Base-by-base conservation (phyloP, 2,113 vertebrate species). In the Scortum barcoo region DNA sequence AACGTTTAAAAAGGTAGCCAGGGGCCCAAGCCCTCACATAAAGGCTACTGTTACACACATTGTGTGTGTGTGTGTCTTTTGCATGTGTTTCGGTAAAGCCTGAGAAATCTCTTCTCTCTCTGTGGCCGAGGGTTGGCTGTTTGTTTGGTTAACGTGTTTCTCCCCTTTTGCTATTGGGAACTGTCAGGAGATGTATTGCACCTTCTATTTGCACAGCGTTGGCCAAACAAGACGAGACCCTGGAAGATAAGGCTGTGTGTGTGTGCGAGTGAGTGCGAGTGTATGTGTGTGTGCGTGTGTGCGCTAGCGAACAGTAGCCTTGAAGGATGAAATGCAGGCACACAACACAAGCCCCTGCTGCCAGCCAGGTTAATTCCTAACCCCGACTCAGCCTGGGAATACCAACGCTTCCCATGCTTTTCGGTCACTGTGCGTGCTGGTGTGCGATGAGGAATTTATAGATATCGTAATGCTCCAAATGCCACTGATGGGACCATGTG, bases 141-240 rank as follows among this genome's bases (percentile, higher is more conserved):
- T 93, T 93, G 91, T 94, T 94, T 93, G 93, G 78, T 85, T 87
- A 90, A 46, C 76, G 81, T 92, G 90, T 93, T 89, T 91, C 89
- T 89, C 88, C 86, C 89, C 86, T 82, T 36, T 91, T 89, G 90
- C 90, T 91, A 93, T 93, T 93, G 92, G 93, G 92, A 94, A 94
- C 93, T 94, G 93, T 93, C 93, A 92, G 91, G 91, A 94, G 93
- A 94, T 94, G 93, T 94, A 94, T 93, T 94, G 92, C 93, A 92
- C 91, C 93, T 94, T 93, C 92, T 94, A 93, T 94, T 94, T 94
- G 85, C 91, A 91, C 93, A 94, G 90, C 68, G 88, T 77, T 93
- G 91, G 93, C 91, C 93, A 94, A 94, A 94, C 93, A 94, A 91
- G 92, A 92, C 81, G 72, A 94, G 92, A 94, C 92, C 93, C 92